These are phyloP conservation scores for Erannis defoliaria DNA, from an alignment of 2,888 invertebrate species.

Conservation along the genomic window DNA sequence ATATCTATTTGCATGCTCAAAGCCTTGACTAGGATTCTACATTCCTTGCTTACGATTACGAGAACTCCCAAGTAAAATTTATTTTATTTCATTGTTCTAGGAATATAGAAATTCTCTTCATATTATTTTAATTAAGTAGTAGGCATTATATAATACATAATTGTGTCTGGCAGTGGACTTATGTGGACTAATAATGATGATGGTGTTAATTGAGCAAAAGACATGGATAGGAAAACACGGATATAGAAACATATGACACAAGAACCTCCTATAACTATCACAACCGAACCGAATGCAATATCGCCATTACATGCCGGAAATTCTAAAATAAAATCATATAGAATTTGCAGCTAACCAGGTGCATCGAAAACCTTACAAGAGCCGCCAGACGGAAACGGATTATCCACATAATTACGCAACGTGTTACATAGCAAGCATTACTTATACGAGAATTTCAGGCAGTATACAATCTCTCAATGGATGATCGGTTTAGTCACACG, in stretches of 20 bases:
- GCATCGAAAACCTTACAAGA: slow-evolving; percentile 46
- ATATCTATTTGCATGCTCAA: slow-evolving; percentile 50
- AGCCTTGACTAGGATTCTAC: slow-evolving; percentile 23
- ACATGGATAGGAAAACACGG: neutral
- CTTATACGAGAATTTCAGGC: slow-evolving; percentile 14
- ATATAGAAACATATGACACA: neutral
- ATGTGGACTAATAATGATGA: neutral
- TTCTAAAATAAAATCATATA: slow-evolving; percentile 40
- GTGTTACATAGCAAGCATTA: slow-evolving; percentile 38
- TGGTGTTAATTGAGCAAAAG: neutral
- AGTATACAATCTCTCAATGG: slow-evolving; percentile 15
- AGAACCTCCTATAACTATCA: neutral
- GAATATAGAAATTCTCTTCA: neutral
- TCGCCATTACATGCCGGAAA: slow-evolving; percentile 37
- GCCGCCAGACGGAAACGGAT: slow-evolving; percentile 53
- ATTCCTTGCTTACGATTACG: slow-evolving; percentile 21
- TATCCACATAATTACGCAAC: slow-evolving; percentile 54
- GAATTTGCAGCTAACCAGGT: slow-evolving; percentile 48
- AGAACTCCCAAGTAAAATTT: slow-evolving; percentile 1
- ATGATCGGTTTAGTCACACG: neutral
- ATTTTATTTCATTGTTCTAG: neutral
- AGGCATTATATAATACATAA: neutral
- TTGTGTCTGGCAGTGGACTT: neutral
- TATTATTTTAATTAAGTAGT: too few relatives aligned
- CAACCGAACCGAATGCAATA: slow-evolving; percentile 10